Percentiles rank a stretch among this genome's conserved stretches.
Conservation (phyloP, 2,888 invertebrate species). For the Latheticus oryzae region DNA sequence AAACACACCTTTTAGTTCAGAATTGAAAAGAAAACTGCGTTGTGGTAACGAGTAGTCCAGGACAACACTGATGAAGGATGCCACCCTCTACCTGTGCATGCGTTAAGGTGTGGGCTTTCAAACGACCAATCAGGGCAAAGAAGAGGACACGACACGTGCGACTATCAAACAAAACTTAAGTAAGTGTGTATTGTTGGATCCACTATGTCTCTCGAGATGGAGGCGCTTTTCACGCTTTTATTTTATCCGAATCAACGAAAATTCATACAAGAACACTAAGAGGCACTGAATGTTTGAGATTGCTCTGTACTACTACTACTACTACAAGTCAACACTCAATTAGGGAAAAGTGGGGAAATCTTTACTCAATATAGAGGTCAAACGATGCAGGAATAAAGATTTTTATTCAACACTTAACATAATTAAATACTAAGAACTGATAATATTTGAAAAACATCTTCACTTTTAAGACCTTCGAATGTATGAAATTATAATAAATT, state of each 20-base stretch:
- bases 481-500: too few species aligned
- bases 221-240: slow-evolving; percentile 51
- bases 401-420: too few species aligned
- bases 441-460: too few species aligned
- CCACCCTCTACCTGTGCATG: slow-evolving; percentile 54
- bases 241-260: slow-evolving; percentile 4
- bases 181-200: slow-evolving; percentile 52
- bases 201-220: slow-evolving; percentile 51
- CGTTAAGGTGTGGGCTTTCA: slow-evolving; percentile 53
- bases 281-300: too few species aligned
- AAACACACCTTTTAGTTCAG: slow-evolving; percentile 11
- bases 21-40: slow-evolving; percentile 34
- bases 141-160: slow-evolving; percentile 50
- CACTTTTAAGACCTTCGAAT: too few species aligned
- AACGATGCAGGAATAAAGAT: too few species aligned
- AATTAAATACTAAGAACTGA: too few species aligned
- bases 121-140: slow-evolving; percentile 36
- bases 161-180: slow-evolving; percentile 46
- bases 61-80: slow-evolving; percentile 36
- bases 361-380: too few species aligned
- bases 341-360: too few species aligned
- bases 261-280: slow-evolving; percentile 29
- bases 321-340: too few species aligned
- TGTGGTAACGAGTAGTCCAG: slow-evolving; percentile 32
- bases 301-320: too few species aligned